Evolutionary conservation across 2,888 invertebrate genomes (phyloP).

Genomic region (Loripinus fragilis): DNA sequence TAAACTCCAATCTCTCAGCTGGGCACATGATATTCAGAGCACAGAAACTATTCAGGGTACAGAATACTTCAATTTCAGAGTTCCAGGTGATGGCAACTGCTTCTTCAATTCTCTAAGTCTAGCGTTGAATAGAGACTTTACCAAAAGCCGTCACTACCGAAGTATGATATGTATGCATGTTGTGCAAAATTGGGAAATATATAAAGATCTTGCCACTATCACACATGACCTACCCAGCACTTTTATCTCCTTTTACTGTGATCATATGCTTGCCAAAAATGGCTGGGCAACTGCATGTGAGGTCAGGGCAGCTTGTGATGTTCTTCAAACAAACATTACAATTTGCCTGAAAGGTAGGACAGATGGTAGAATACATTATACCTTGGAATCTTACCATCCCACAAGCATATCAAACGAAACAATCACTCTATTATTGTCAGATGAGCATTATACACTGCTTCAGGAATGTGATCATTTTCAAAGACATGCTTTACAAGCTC

Average conservation of each 20-base stretch:
- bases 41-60: not conserved
- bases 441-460: not conserved
- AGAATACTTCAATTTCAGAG: not conserved
- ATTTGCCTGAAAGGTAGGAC: no score
- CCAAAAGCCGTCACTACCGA: not conserved
- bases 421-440: not conserved
- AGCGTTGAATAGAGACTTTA: not conserved
- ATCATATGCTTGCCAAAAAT: conserved; percentile 20
- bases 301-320: conserved; percentile 22
- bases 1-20: no score
- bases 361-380: no score
- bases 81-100: conserved; percentile 21
- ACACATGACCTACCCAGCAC: not conserved
- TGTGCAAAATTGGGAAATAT: conserved; percentile 2
- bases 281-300: no score
- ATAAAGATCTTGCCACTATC: no score
- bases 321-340: conserved; percentile 17
- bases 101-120: conserved; percentile 16
- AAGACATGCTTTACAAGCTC: not conserved
- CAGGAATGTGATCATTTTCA: no score
- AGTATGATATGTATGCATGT: not conserved
- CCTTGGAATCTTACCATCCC: not conserved
- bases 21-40: no score
- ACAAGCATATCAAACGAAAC: no score
- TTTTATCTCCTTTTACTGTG: not conserved